These are phyloP conservation scores for Pyrrhosoma nymphula DNA, from an alignment of 2,888 invertebrate species.

Conservation along the genomic window DNA sequence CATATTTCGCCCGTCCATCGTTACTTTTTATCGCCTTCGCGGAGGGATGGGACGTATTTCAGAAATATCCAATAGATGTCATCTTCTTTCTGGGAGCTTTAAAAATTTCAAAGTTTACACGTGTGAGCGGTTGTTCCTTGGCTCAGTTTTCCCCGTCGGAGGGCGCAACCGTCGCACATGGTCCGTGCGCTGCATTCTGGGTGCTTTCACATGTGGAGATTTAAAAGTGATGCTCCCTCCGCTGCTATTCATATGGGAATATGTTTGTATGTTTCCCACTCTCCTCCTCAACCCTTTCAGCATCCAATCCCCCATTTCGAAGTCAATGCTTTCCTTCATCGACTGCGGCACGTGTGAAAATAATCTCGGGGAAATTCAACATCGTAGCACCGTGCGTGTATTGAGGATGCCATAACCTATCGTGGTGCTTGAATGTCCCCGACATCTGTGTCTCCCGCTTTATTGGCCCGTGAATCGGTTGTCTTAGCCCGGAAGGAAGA, in stretches of 20 bases:
- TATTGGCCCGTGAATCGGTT: background rate
- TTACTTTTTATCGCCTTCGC: background rate
- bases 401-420: background rate
- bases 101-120: background rate
- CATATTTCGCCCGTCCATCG: background rate
- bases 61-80: slow-evolving; percentile 28
- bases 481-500: background rate
- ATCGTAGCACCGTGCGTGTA: background rate
- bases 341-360: background rate
- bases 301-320: background rate
- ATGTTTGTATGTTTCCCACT: background rate
- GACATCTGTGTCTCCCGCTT: background rate
- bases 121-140: background rate
- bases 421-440: background rate
- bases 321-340: background rate
- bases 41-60: background rate
- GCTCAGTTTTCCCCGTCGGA: background rate
- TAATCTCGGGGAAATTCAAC: background rate
- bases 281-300: background rate
- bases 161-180: background rate
- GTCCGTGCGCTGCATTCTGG: background rate
- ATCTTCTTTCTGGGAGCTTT: background rate
- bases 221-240: background rate
- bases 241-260: background rate
- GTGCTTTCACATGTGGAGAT: background rate